Percentiles rank a stretch among this genome's conserved stretches.
These are phyloP conservation scores for Macaria notata DNA, from an alignment of 2,888 invertebrate genomes.

Conservation along the genomic window DNA sequence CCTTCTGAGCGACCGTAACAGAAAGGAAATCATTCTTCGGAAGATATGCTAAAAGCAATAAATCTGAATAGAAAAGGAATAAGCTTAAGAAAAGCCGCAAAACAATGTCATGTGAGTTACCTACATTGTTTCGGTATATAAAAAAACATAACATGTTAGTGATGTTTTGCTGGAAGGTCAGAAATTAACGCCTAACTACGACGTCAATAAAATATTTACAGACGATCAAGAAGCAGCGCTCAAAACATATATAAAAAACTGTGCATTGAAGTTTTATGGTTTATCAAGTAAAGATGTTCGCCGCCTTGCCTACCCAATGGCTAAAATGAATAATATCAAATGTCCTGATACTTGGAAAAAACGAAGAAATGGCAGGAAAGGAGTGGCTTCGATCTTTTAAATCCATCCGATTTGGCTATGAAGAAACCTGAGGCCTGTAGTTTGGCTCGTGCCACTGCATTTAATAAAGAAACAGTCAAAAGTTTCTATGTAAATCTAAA, in stretches of 20 bases:
- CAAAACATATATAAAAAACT: background rate
- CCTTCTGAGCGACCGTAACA: too few relatives aligned
- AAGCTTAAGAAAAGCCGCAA: background rate
- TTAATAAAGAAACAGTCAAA: background rate
- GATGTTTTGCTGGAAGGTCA: background rate
- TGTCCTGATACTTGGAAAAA: background rate
- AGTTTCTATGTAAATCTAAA: slow-evolving; percentile 23
- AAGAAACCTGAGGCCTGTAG: background rate
- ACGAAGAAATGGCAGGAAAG: background rate
- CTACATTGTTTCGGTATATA: background rate
- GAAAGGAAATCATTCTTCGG: too few relatives aligned
- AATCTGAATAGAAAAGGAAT: too few relatives aligned
- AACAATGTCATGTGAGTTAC: background rate
- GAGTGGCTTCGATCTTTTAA: background rate
- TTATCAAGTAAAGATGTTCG: background rate
- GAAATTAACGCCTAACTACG: background rate
- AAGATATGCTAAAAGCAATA: too few relatives aligned
- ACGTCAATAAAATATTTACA: background rate
- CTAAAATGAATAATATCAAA: background rate
- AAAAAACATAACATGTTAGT: background rate
- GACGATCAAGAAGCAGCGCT: background rate
- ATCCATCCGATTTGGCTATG: background rate
- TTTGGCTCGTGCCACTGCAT: background rate
- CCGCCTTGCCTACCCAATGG: background rate
- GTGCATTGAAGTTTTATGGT: background rate